Base-by-base conservation (phyloP, 2,888 invertebrate species). In the Sphecodes monilicornis region DNA sequence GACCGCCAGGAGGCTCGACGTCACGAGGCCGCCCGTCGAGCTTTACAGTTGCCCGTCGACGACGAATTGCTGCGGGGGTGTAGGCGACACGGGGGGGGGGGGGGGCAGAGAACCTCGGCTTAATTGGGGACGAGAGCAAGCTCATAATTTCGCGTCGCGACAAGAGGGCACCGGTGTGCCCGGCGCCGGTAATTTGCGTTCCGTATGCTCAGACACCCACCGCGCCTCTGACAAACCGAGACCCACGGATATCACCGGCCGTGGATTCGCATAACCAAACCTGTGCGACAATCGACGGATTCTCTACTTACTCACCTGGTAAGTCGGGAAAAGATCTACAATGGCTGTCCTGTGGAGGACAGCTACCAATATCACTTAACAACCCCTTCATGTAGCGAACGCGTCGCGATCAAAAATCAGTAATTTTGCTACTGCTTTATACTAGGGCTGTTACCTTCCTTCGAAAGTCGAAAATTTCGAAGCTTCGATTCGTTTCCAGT, bases 101-200 rank as follows among this genome's bases (percentile, higher is more conserved):
- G 11, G 57, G 60, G 79, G 43, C 80, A 76, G 84, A 81, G 77
- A 82, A 80, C 72, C 32, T 76, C 66, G 69, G 70, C 86, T 89
- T 89, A 90, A 90, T 90, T 90, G 89, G 86, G 82, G 78, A 84
- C 83, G 89, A 85, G 87, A 89, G 90, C 87, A 84, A 86, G 84
- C 91, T 90, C 86, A 89, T 91, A 91, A 91, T 91, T 91, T 91
- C 86, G 80, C 82, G 90, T 89, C 91, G 90, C 91, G 91, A 88
- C 90, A 81, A 76, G 80, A 87, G 84, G 87, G 89, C 90, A 88
- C 86, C 82, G 84, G 70, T 11, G 11, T 2, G 54, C n/a, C 54
- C n/a, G 90, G 87, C 84, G 91, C 85, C 91, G 78, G 91, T 86
- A 91, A 91, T 91, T 91, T 90, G 89, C 90, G 87, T 87, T 86